phyloP scores from a whole-genome alignment of 2,113 vertebrate species.

The Symphodus melops region DNA sequence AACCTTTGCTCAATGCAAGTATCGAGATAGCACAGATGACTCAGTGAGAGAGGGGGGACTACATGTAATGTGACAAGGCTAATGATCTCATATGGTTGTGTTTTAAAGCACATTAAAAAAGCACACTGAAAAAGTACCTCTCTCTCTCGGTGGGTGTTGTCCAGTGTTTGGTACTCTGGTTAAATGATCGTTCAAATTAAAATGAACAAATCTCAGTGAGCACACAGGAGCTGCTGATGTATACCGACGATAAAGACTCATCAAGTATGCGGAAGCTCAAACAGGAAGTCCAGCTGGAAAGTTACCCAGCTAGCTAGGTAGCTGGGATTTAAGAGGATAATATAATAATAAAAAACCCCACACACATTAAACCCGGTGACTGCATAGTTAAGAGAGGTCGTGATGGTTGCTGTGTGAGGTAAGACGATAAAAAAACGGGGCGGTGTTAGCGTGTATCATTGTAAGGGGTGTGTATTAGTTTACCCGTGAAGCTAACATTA shows the following conservation, averaged over 20 bases:
- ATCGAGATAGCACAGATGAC: background rate
- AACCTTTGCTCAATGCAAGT: conserved; percentile 5
- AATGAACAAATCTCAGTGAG: background rate
- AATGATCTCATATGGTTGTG: background rate
- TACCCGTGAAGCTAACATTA: conserved; percentile 25
- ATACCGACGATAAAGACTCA: conserved; percentile 35
- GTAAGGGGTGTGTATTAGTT: conserved; percentile 42
- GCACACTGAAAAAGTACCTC: background rate
- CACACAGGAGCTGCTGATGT: conserved; percentile 24
- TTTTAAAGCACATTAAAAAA: background rate
- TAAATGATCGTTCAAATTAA: background rate
- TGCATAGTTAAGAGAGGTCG: background rate
- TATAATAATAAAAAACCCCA: too few species aligned
- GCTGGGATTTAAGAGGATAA: too few species aligned
- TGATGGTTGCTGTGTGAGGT: conserved; percentile 26
- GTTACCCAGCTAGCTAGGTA: conserved; percentile 39
- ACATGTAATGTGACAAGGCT: background rate
- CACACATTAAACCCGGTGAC: conserved; percentile 14
- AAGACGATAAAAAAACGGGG: conserved; percentile 11
- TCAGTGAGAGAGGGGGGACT: background rate
- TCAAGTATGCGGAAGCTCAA: conserved; percentile 71
- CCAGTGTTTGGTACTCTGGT: background rate
- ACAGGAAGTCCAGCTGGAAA: conserved; percentile 67
- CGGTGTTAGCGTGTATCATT: background rate
- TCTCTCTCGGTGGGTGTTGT: background rate